Conservation (phyloP, 2,113 vertebrate genomes). For the Capra hircus region DNA sequence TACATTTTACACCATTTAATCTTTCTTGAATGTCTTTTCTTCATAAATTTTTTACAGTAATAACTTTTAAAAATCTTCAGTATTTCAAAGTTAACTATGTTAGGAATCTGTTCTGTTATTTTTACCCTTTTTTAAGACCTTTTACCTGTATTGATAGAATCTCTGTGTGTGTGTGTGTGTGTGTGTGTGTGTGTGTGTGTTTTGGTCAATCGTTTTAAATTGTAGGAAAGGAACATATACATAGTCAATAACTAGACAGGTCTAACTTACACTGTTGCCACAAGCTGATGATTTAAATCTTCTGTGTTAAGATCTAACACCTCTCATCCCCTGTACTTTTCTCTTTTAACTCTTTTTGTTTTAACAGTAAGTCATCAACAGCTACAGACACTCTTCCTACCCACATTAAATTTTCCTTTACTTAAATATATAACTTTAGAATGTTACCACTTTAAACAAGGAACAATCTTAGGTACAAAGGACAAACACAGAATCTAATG, state of each 20-base stretch:
- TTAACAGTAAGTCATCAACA: neutral
- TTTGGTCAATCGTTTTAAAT: neutral
- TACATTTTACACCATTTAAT: neutral
- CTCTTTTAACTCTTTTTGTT: neutral
- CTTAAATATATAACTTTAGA: neutral
- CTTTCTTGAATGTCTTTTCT: neutral
- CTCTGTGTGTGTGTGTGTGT: too few relatives aligned
- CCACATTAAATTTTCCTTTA: neutral
- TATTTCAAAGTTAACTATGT: neutral
- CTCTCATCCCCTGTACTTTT: neutral
- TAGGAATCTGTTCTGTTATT: neutral
- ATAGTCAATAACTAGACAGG: neutral
- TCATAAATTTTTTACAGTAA: neutral
- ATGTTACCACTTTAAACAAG: neutral
- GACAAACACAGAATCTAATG: neutral
- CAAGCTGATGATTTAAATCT: neutral
- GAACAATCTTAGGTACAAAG: neutral
- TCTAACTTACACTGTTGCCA: neutral
- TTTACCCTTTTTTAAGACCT: neutral
- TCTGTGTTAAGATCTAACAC: neutral
- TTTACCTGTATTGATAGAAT: neutral
- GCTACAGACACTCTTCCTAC: neutral
- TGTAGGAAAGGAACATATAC: neutral
- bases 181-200: neutral
- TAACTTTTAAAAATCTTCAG: neutral